Evolutionary conservation across 30 jellyfish, hydroid and myxozoan species (phyloP).

Genomic region (Calvadosia cruxmelitensis): DNA sequence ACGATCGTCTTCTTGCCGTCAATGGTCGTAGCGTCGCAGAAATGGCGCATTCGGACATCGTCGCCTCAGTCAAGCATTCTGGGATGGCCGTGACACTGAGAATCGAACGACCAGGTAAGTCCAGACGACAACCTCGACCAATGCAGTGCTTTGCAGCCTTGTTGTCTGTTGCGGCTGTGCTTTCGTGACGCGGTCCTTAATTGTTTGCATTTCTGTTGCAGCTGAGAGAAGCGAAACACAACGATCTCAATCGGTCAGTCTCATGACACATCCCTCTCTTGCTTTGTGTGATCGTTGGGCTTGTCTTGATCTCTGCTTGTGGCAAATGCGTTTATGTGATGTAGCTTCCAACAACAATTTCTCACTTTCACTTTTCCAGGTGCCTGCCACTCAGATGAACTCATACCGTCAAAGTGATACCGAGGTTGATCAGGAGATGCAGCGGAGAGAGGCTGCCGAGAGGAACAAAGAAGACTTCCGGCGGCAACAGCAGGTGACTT

Average conservation of each 20-base stretch:
- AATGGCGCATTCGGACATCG: slow-evolving; percentile 69
- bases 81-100: slow-evolving; percentile 51
- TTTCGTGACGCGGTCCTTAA: no score
- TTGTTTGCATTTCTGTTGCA: no score
- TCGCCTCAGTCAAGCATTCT: slow-evolving; percentile 80
- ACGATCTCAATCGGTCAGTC: no score
- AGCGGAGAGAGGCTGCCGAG: slow-evolving; percentile 10
- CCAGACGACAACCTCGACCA: no score
- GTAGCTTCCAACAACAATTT: no score
- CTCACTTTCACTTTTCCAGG: no score
- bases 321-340: no score
- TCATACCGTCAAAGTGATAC: not conserved
- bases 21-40: slow-evolving; percentile 62
- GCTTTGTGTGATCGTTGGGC: no score
- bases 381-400: not conserved
- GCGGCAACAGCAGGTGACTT: slow-evolving; percentile 25
- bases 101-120: slow-evolving; percentile 61
- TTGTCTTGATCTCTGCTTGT: no score
- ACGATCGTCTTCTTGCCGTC: slow-evolving; percentile 71
- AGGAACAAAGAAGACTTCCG: slow-evolving; percentile 19
- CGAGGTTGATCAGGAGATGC: slow-evolving; percentile 2
- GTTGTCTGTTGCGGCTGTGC: not conserved
- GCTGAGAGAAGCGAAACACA: no score
- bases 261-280: no score
- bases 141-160: no score